Evolutionary conservation across 2,888 invertebrate genomes (phyloP).

Genomic region (Limnephilus auricula): DNA sequence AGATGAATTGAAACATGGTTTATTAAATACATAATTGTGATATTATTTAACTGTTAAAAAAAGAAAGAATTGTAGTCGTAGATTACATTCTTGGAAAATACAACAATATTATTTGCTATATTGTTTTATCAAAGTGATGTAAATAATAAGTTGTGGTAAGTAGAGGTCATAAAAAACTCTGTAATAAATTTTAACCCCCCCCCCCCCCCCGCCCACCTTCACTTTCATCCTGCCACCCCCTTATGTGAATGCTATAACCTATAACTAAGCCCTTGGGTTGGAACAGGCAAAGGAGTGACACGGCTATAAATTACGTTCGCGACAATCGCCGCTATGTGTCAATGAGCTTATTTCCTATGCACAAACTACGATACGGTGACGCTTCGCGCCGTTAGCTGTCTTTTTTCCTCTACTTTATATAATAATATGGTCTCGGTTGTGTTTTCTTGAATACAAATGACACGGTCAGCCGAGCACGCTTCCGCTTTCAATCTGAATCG

Average conservation of each 20-base stretch:
- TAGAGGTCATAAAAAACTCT: too few species aligned
- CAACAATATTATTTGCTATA: too few species aligned
- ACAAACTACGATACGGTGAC: conserved; percentile 22
- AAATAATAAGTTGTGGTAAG: too few species aligned
- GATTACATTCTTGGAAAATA: too few species aligned
- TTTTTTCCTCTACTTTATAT: neutral
- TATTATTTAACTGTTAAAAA: neutral
- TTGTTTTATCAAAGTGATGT: too few species aligned
- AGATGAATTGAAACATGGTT: neutral
- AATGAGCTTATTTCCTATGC: conserved; percentile 34
- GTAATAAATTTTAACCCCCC: too few species aligned
- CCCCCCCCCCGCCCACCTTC: too few species aligned
- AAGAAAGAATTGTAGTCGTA: too few species aligned
- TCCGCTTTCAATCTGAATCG: conserved; percentile 25
- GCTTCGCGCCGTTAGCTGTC: conserved; percentile 1
- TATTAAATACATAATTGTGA: neutral
- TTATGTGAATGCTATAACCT: too few species aligned
- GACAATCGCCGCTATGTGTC: conserved; percentile 31
- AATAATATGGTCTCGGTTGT: neutral
- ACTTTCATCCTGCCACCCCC: too few species aligned
- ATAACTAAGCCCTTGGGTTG: neutral
- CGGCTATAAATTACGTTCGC: conserved; percentile 28
- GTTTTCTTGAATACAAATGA: conserved; percentile 47
- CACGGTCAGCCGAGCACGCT: conserved; percentile 28
- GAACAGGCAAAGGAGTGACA: neutral